Percentiles rank a stretch among this genome's conserved stretches.
phyloP scores from a whole-genome alignment of 2,113 vertebrate genomes.

The Typhlomys cinereus region DNA sequence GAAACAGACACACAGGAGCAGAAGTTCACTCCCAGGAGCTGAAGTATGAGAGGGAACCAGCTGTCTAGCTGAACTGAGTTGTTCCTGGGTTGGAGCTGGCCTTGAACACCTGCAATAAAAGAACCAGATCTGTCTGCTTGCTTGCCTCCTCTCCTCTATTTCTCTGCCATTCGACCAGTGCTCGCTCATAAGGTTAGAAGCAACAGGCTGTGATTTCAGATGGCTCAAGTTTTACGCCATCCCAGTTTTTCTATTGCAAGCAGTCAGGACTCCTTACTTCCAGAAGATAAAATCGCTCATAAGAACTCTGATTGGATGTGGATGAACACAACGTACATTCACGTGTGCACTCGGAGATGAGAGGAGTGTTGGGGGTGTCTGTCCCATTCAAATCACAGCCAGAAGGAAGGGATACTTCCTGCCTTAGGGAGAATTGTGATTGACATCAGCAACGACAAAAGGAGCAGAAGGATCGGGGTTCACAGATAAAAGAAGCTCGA shows the following conservation, averaged over 20 bases:
- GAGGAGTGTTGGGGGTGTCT: not conserved
- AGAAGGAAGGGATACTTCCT: not conserved
- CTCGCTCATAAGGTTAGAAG: not conserved
- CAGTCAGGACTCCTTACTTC: not conserved
- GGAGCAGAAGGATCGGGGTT: not conserved
- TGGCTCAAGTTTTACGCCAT: not conserved
- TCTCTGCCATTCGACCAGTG: not conserved
- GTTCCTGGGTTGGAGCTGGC: not conserved
- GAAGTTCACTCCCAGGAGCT: not conserved
- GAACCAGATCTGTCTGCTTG: not conserved
- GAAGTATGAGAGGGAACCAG: not conserved
- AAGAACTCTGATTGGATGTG: not conserved
- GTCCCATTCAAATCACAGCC: not conserved
- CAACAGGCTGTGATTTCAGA: not conserved
- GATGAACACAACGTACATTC: not conserved
- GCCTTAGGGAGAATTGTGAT: not conserved
- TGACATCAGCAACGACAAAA: not conserved
- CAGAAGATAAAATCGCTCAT: not conserved
- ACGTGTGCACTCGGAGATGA: not conserved
- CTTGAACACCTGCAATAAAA: not conserved
- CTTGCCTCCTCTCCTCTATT: not conserved
- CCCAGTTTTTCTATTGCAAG: not conserved
- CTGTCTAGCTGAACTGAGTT: not conserved
- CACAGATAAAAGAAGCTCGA: not conserved
- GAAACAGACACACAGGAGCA: not conserved